phyloP scores from a whole-genome alignment of 2,113 vertebrate genomes.

The Chaetorhynchus papuensis region DNA sequence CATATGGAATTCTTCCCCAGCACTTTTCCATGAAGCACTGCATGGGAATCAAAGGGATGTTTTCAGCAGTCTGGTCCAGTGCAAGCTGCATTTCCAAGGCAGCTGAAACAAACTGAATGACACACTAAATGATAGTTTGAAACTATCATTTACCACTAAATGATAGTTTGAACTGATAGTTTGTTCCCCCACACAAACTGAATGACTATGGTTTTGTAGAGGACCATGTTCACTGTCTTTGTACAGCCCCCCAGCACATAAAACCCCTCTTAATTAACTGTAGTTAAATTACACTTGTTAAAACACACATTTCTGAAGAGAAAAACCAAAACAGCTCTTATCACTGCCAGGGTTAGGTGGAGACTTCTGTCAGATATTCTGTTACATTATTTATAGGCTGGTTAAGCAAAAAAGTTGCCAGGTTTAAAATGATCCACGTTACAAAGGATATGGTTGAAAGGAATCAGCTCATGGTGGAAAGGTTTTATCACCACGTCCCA shows the following conservation, averaged over 20 bases:
- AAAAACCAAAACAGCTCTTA: not conserved
- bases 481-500: not conserved
- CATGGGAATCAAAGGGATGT: not conserved
- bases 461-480: not conserved
- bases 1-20: not conserved
- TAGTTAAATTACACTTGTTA: not conserved
- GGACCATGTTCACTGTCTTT: not conserved
- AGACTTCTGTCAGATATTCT: not conserved
- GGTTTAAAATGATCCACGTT: not conserved
- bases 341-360: not conserved
- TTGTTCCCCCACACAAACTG: not conserved
- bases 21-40: not conserved
- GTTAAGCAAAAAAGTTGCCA: not conserved
- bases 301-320: not conserved
- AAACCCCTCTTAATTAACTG: not conserved
- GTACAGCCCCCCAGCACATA: not conserved
- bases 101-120: not conserved
- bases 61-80: not conserved
- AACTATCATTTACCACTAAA: not conserved
- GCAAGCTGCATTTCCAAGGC: not conserved
- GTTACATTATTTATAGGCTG: not conserved
- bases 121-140: not conserved
- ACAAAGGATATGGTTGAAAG: not conserved
- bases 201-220: not conserved
- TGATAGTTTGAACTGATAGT: not conserved